Base-by-base conservation (phyloP, 1,140 invertebrate genomes). In the Trichoplusia ni region DNA sequence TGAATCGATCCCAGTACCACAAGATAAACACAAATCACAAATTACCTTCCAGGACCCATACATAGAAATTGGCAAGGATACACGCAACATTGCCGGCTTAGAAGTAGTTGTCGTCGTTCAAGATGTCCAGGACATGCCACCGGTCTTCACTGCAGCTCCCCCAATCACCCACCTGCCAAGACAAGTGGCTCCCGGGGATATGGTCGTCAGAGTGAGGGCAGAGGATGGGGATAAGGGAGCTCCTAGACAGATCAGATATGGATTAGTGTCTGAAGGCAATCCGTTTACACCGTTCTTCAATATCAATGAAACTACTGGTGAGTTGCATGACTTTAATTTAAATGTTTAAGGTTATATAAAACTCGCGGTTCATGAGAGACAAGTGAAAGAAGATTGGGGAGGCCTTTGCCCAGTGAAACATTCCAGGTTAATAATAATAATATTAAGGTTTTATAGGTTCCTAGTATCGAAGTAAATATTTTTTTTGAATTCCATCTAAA, bases 141-240 rank as follows among this genome's bases (percentile, higher is more conserved):
- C 97, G 1, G 93, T 97, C 38, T 98, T 97, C 82, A 95, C 95
- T 0, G 79, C 94, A 42, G 95, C 95, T 8, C 95, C 96, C 0
- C 95, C 96, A 7, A 93, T 96, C 31, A 97, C 96, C 0, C 93
- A 94, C 74, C 82, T 96, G 37, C 92, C 92, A 14, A 84, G 93
- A 0, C 92, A 92, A 33, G 89, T 95, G 33, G 91, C 91, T n/a
- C 92, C 93, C 4, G 93, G 93, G 11, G 93, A 94, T 80, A 89
- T 93, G 72, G 90, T 94, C 14, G 89, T 96, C 9, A 93, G 93
- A 85, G 95, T 98, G 0, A 93, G 94, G 66, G 97, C 97, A n/a
- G 95, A 96, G 85, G 97, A 98, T 83, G 96, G 97, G 1, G 97
- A 98, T 81, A 95, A 95, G 81, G 96, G 96, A 0, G 94, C 94